phyloP scores from a whole-genome alignment of 2,113 vertebrate genomes.

The Taurulus bubalis region DNA sequence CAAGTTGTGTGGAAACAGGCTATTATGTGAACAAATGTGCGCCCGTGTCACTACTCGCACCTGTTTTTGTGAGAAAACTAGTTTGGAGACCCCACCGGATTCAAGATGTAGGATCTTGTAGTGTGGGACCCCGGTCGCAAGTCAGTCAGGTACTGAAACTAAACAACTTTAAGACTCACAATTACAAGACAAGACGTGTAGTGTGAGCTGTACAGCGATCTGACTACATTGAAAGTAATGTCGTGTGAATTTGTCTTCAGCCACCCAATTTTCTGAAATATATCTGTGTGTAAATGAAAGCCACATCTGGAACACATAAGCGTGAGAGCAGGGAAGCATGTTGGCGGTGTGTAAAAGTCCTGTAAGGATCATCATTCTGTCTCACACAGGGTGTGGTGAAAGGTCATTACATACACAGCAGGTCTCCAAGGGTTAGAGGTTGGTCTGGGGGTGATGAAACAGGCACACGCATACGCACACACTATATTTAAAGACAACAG shows the following conservation, averaged over 20 bases:
- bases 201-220: too few species aligned
- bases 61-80: too few species aligned
- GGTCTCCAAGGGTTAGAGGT: conserved; percentile 14
- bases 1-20: too few species aligned
- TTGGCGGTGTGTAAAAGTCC: conserved; percentile 48
- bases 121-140: too few species aligned
- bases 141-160: too few species aligned
- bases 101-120: too few species aligned
- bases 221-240: too few species aligned
- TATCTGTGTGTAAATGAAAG: conserved; percentile 55
- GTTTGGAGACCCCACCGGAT: too few species aligned
- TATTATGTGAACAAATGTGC: too few species aligned
- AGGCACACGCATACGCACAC: background rate
- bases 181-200: background rate
- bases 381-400: conserved; percentile 61
- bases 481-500: conserved; percentile 10
- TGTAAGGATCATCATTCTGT: conserved; percentile 53
- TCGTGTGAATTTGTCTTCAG: background rate
- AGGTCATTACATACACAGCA: conserved; percentile 49
- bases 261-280: conserved; percentile 41
- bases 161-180: too few species aligned
- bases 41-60: too few species aligned
- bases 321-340: conserved; percentile 30
- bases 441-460: conserved; percentile 10
- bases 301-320: conserved; percentile 77